Percentiles rank a stretch among this genome's conserved stretches.
These are phyloP conservation scores for Pegoplata infirma DNA, from an alignment of 2,888 invertebrate species.

Conservation along the genomic window DNA sequence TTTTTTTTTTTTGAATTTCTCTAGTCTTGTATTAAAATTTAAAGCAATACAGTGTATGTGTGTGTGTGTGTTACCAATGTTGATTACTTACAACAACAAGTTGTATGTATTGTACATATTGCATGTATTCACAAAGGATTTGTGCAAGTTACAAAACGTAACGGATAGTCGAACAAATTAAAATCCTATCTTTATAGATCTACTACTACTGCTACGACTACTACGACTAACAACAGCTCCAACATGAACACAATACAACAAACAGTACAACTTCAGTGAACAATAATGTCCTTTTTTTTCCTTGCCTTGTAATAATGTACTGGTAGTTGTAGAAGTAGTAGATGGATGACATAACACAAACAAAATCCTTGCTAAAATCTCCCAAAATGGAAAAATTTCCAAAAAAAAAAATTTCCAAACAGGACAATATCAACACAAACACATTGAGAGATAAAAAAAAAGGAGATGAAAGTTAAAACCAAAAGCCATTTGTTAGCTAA, in stretches of 20 bases:
- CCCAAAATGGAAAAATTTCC: constrained; percentile 28
- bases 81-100: constrained; percentile 60
- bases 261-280: constrained; percentile 16
- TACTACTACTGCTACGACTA: constrained; percentile 29
- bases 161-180: constrained; percentile 63
- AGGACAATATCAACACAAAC: constrained; percentile 46
- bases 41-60: neutral
- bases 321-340: constrained; percentile 21
- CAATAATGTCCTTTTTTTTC: constrained; percentile 36
- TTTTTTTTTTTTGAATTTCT: constrained; percentile 25
- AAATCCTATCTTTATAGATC: constrained; percentile 62
- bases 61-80: constrained; percentile 60
- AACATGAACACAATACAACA: neutral
- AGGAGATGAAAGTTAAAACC: constrained; percentile 72
- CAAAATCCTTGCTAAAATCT: constrained; percentile 52
- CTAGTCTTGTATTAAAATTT: no score
- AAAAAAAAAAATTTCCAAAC: constrained; percentile 37
- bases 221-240: constrained; percentile 17
- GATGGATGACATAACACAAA: constrained; percentile 52
- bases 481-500: constrained; percentile 76
- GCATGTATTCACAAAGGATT: constrained; percentile 61
- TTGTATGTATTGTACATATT: constrained; percentile 41
- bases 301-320: no score
- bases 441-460: constrained; percentile 47
- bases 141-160: constrained; percentile 63